phyloP scores from a whole-genome alignment of 1,140 invertebrate species.

The Gyrodactylus bullatarudis region DNA sequence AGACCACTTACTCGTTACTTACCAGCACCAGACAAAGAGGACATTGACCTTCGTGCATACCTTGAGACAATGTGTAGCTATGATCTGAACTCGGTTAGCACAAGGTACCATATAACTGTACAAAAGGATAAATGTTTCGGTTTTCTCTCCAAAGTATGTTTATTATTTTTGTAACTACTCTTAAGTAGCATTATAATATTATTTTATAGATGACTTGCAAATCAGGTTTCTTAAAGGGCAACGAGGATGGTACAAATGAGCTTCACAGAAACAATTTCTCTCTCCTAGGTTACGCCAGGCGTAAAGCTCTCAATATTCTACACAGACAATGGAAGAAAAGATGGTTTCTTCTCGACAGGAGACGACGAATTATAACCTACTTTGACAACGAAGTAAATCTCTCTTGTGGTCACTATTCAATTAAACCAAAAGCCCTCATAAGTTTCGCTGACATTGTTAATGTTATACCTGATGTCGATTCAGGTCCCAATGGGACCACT shows the following conservation, averaged over 20 bases:
- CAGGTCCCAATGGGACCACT: background rate
- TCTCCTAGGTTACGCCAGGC: background rate
- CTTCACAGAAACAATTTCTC: background rate
- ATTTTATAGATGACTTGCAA: background rate
- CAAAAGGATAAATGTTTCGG: background rate
- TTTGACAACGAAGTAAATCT: background rate
- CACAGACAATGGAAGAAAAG: background rate
- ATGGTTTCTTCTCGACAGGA: background rate
- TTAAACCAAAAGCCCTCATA: background rate
- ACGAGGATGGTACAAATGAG: no score
- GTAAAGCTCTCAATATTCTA: background rate
- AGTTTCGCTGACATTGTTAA: background rate
- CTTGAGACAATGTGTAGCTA: background rate
- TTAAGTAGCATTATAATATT: no score
- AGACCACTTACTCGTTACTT: background rate
- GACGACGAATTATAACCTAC: background rate
- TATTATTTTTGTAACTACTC: background rate
- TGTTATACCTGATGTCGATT: background rate
- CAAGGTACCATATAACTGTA: background rate
- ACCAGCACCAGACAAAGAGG: background rate
- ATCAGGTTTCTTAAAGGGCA: no score
- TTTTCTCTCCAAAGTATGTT: background rate
- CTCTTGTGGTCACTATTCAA: background rate
- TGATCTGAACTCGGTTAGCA: background rate
- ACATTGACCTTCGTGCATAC: background rate